Evolutionary conservation across 2,797 vertebrate species (phyloP).

Genomic region (Sebastolobus altivelis): DNA sequence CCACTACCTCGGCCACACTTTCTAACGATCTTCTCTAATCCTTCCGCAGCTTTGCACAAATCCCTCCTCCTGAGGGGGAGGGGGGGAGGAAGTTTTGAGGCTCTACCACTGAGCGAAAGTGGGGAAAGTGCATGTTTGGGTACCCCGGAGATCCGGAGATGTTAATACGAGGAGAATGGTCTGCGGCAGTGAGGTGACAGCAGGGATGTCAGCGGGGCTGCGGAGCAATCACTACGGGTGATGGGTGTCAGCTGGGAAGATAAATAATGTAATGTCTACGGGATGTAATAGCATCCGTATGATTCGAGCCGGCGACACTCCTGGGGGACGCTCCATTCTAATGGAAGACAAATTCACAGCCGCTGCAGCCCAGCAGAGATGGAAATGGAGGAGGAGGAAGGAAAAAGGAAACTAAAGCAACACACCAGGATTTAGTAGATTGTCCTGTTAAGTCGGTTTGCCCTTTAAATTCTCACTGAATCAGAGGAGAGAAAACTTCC

Average conservation of each 20-base stretch:
- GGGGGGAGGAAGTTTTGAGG: conserved; percentile 1
- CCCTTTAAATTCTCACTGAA: neutral
- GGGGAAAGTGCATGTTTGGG: conserved; percentile 33
- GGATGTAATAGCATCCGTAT: conserved; percentile 60
- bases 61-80: conserved; percentile 10
- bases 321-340: conserved; percentile 45
- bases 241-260: conserved; percentile 68
- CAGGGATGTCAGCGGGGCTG: conserved; percentile 58
- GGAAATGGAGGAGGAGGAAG: neutral
- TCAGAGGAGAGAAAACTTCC: neutral
- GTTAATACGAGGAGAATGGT: conserved; percentile 60
- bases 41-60: conserved; percentile 34
- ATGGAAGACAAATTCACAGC: conserved; percentile 56
- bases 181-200: conserved; percentile 55
- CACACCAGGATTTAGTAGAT: neutral
- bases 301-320: conserved; percentile 61
- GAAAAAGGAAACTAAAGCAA: neutral
- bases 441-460: neutral
- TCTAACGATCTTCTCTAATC: conserved; percentile 35
- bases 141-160: conserved; percentile 42
- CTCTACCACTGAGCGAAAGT: conserved; percentile 18
- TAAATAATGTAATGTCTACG: conserved; percentile 71
- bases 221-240: conserved; percentile 51
- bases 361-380: conserved; percentile 1
- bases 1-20: conserved; percentile 12